These are phyloP conservation scores for Gryon sp. DNA, from an alignment of 1,140 invertebrate species.

Conservation along the genomic window DNA sequence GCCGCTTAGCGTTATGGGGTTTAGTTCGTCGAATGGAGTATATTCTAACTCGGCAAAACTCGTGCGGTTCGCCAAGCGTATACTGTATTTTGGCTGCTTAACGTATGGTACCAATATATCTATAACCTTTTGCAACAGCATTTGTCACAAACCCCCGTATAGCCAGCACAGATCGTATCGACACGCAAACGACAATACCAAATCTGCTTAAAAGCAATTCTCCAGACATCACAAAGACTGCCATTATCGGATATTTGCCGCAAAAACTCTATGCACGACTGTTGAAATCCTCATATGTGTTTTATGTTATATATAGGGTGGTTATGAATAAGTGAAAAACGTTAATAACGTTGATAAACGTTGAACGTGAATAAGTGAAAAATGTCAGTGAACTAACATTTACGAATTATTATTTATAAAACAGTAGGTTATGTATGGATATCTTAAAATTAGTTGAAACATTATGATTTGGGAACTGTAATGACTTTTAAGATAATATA, in stretches of 20 bases:
- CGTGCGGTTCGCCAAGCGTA: conserved; percentile 65
- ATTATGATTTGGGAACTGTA: too few relatives aligned
- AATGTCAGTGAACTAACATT: too few relatives aligned
- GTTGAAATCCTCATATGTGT: conserved; percentile 24
- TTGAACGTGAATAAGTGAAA: too few relatives aligned
- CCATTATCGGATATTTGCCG: conserved; percentile 57
- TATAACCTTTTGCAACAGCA: conserved; percentile 56
- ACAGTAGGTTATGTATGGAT: too few relatives aligned
- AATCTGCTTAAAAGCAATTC: conserved; percentile 65
- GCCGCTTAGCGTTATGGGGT: conserved; percentile 77
- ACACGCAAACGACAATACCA: conserved; percentile 58
- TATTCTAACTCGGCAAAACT: conserved; percentile 74
- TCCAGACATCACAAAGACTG: conserved; percentile 44
- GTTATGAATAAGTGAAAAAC: not conserved
- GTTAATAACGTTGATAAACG: too few relatives aligned
- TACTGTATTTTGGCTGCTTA: conserved; percentile 69
- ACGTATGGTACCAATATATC: conserved; percentile 70
- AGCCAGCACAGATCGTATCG: conserved; percentile 49
- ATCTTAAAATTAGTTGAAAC: too few relatives aligned
- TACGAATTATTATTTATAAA: too few relatives aligned
- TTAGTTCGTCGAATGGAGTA: conserved; percentile 77
- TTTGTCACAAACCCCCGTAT: conserved; percentile 58
- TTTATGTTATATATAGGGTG: too few relatives aligned
- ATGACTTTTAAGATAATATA: too few relatives aligned
- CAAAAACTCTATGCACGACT: conserved; percentile 11